Evolutionary conservation across 2,888 invertebrate genomes (phyloP), one percentile per base, ranked within the genome.

Genomic region (Cataglyphis albicans): DNA sequence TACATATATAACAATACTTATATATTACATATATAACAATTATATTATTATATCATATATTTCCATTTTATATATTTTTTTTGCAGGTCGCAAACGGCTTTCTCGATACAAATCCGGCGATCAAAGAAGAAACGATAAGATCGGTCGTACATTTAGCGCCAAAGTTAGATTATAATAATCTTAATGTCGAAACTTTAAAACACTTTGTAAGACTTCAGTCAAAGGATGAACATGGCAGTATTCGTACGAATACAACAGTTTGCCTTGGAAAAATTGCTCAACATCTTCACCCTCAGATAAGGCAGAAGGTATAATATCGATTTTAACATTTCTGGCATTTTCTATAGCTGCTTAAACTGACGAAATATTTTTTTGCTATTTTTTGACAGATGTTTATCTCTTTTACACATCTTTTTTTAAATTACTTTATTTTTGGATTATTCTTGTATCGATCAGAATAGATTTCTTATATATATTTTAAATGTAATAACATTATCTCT

Each of bases 251-350:
- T 95, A 99, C 99, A 15, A 99, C 99, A 18, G 99, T 99, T 41
- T 99, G 99, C 94, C 96, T 99, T 82, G 99, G 99, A 83, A 99
- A 99, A 96, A 98, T 99, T 88, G 99, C 99, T 5, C 97, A 98
- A 84, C 98, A 98, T 95, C 95, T 99, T 70, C 98, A 99, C 95
- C 99, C 99, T 0, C 97, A 98, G 95, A 98, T 99, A 80, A 96
- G 99, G 52, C 99, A 99, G 95, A 98, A 99, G 94, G 94, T 94
- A 35, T 35, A 84, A 61, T 2, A 25, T 70, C 3, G n/a, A 9
- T 41, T 2, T 48, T 41, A 52, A 52, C 2, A 44, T 44, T 29
- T 65, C 12, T 48, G 48, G 4, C 44, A 44, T 4, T 7, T 52
- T 52, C 1, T 7, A 7, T n/a, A 15, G 5, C n/a, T 35, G 12